Evolutionary conservation across 2,888 invertebrate genomes (phyloP).

Genomic region (Ditylenchus weischeri): DNA sequence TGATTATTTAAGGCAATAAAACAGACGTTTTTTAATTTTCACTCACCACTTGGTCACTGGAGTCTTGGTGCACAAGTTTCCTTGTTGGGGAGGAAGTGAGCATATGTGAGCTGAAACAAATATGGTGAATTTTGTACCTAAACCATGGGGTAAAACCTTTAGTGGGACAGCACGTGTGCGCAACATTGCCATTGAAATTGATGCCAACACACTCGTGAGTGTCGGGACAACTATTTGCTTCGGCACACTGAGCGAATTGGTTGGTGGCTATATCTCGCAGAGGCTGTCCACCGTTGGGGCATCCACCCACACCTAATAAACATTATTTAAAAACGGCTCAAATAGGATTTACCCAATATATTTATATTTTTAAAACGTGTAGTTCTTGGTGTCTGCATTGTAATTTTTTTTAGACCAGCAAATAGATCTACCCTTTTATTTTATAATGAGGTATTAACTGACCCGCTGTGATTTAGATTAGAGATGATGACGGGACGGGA

Average conservation of each 20-base stretch:
- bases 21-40: no score
- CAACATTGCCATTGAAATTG: slow-evolving; percentile 43
- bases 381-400: no score
- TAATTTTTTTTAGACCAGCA: no score
- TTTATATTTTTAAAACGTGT: no score
- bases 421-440: no score
- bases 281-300: slow-evolving; percentile 55
- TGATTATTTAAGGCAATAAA: no score
- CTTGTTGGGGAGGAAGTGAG: slow-evolving; percentile 51
- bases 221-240: slow-evolving; percentile 37
- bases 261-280: slow-evolving; percentile 45
- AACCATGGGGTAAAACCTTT: slow-evolving; percentile 36
- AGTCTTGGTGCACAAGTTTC: slow-evolving; percentile 50
- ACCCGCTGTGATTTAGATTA: no score
- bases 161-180: slow-evolving; percentile 51
- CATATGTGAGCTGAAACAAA: slow-evolving; percentile 46
- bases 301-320: slow-evolving; percentile 27
- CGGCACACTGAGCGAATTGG: slow-evolving; percentile 35
- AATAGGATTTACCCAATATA: no score
- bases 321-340: no score
- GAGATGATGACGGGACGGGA: no score
- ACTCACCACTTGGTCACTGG: slow-evolving; percentile 25
- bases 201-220: slow-evolving; percentile 52
- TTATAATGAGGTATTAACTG: no score
- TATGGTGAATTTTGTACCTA: not conserved